phyloP scores from a whole-genome alignment of 2,797 vertebrate genomes.

The Semotilus atromaculatus region DNA sequence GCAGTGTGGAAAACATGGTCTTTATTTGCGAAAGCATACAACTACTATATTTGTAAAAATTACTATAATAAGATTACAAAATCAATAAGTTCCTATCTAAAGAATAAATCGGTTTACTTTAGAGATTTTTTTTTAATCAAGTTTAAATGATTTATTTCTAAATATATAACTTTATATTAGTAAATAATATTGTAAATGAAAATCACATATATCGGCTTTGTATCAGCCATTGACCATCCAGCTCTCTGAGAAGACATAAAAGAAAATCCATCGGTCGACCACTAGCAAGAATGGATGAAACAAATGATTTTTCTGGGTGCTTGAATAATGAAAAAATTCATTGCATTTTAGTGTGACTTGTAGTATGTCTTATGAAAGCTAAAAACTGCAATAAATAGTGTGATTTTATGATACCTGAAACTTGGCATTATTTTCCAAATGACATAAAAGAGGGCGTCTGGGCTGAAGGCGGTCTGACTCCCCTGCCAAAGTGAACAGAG shows the following conservation, averaged over 20 bases:
- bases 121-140: not conserved
- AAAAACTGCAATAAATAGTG: not conserved
- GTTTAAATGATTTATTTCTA: not conserved
- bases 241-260: not conserved
- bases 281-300: not conserved
- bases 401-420: constrained; percentile 86
- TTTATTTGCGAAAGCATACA: too few relatives aligned
- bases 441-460: constrained; percentile 96
- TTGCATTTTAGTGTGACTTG: not conserved
- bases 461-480: constrained; percentile 95
- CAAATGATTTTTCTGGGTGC: not conserved
- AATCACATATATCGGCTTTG: too few relatives aligned
- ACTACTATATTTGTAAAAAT: not conserved
- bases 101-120: not conserved
- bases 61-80: not conserved
- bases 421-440: constrained; percentile 99
- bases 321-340: not conserved
- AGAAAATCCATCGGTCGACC: not conserved
- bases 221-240: not conserved
- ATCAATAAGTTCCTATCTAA: not conserved
- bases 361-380: constrained; percentile 11
- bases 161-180: not conserved
- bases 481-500: constrained; percentile 98
- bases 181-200: not conserved
- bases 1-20: too few relatives aligned